Conservation (phyloP, 1,140 invertebrate genomes). For the Conus ventricosus region DNA sequence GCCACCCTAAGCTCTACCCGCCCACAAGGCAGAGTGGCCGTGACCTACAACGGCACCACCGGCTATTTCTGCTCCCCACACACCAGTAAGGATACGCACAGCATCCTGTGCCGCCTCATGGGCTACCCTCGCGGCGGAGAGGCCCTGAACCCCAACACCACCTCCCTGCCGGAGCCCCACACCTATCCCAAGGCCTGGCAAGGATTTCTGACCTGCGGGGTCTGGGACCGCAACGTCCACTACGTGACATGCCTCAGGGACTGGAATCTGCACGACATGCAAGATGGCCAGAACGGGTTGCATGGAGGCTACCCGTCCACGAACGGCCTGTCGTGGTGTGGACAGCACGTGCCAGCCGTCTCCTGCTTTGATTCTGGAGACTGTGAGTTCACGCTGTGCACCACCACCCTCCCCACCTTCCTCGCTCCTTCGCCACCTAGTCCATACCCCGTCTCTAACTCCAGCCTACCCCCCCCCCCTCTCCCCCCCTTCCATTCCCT, state of each 20-base stretch:
- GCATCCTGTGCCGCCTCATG: constrained; percentile 3
- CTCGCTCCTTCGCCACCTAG: too few species aligned
- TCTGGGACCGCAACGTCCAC: not conserved
- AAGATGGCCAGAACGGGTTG: not conserved
- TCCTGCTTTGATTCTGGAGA: constrained; percentile 2
- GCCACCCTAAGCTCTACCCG: too few species aligned
- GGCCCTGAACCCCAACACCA: not conserved
- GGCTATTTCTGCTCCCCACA: not conserved
- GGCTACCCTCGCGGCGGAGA: constrained; percentile 6
- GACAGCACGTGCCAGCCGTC: not conserved
- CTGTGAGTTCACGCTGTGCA: not conserved
- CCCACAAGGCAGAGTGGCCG: not conserved
- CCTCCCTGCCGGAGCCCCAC: not conserved
- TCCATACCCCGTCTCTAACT: too few species aligned
- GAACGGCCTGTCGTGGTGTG: not conserved
- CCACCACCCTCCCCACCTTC: too few species aligned
- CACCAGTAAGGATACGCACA: not conserved
- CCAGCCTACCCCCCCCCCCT: too few species aligned
- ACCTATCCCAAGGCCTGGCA: not conserved
- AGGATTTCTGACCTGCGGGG: not conserved
- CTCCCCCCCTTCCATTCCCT: too few species aligned
- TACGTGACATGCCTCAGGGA: not conserved
- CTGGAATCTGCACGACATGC: not conserved
- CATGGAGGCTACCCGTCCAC: not conserved
- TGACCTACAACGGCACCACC: not conserved